Conservation (phyloP, 1,140 invertebrate species). For the Ceratitis capitata region DNA sequence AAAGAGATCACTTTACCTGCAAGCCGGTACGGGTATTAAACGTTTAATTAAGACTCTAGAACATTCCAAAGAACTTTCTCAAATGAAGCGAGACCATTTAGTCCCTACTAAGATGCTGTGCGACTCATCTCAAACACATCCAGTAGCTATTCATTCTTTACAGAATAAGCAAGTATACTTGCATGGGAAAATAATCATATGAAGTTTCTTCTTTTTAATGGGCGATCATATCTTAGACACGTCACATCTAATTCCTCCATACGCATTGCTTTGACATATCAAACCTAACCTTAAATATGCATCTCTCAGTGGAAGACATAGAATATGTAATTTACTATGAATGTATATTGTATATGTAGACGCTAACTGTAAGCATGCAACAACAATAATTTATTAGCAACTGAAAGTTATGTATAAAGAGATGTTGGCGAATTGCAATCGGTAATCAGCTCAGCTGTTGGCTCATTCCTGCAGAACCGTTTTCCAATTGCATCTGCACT, state of each 20-base stretch:
- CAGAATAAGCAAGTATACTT: neutral
- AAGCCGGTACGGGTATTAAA: too few relatives aligned
- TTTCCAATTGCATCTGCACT: neutral
- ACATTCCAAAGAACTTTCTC: too few relatives aligned
- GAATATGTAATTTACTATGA: slow-evolving; percentile 29
- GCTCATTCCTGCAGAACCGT: neutral
- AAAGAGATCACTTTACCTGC: too few relatives aligned
- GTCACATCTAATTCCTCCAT: slow-evolving; percentile 10
- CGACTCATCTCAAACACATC: too few relatives aligned
- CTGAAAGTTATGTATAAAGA: slow-evolving; percentile 19
- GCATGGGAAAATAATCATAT: neutral
- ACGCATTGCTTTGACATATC: neutral
- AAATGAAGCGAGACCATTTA: too few relatives aligned
- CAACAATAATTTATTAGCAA: slow-evolving; percentile 18
- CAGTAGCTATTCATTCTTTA: too few relatives aligned
- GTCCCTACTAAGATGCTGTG: too few relatives aligned
- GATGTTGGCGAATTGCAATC: neutral
- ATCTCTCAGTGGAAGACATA: slow-evolving; percentile 18
- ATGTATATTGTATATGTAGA: too few relatives aligned
- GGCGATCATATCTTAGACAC: slow-evolving; percentile 23
- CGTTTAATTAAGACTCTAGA: too few relatives aligned
- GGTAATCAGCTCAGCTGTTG: neutral
- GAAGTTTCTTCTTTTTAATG: neutral
- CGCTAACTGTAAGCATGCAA: neutral
- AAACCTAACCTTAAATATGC: neutral